A percentile compares a stretch with the other conserved stretches of the same genome.
Conservation (phyloP, 2,888 invertebrate genomes). For the Platynereis dumerilii region DNA sequence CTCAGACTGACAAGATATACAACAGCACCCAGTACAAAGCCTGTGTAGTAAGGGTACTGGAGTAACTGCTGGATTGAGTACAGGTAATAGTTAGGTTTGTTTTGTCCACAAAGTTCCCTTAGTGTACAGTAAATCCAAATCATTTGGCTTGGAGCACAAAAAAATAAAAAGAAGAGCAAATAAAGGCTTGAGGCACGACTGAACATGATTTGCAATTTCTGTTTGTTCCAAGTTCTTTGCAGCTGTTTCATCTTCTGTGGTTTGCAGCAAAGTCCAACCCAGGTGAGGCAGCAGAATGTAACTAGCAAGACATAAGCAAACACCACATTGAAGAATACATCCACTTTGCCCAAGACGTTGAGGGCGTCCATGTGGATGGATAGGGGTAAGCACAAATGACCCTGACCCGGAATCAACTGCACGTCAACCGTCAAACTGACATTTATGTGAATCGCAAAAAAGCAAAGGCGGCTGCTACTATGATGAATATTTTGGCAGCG, state of each 20-base stretch:
- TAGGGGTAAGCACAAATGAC: not conserved
- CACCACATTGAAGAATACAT: constrained; percentile 1
- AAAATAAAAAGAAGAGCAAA: not conserved
- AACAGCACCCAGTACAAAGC: not conserved
- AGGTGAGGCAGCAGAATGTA: not conserved
- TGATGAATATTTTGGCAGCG: not conserved
- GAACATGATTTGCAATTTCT: not conserved
- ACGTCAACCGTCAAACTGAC: constrained; percentile 5
- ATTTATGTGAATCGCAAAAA: not conserved
- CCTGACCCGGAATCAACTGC: not conserved
- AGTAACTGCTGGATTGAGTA: not conserved
- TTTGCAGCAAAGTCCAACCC: not conserved
- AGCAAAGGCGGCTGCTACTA: constrained; percentile 1
- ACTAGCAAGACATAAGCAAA: not conserved
- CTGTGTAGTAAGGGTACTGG: not conserved
- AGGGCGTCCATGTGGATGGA: not conserved
- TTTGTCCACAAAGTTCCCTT: not conserved
- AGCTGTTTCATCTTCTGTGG: too few species aligned
- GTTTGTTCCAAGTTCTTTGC: too few species aligned
- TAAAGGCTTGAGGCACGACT: not conserved
- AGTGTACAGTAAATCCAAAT: constrained; percentile 1
- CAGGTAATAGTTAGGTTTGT: not conserved
- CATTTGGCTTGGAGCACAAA: constrained; percentile 7
- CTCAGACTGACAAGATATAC: not conserved
- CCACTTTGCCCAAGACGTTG: not conserved